Conservation (phyloP, 1,140 invertebrate species). For the Anastatus disparis region DNA sequence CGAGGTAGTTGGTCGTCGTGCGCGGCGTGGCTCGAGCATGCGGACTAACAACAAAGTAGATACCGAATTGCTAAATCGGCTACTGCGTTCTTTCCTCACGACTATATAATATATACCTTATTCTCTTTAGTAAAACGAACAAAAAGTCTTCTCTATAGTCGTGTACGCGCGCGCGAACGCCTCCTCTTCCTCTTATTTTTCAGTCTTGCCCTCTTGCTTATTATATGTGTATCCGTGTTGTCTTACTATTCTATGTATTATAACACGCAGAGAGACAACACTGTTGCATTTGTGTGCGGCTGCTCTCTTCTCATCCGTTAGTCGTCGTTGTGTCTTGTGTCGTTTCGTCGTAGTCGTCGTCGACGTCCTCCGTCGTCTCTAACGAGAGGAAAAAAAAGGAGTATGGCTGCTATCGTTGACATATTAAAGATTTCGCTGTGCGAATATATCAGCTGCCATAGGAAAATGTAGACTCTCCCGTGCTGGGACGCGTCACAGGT, state of each 20-base stretch:
- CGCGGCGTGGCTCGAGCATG: not conserved
- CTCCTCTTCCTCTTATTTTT: too few species aligned
- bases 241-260: too few species aligned
- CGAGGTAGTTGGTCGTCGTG: not conserved
- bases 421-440: not conserved
- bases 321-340: not conserved
- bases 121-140: not conserved
- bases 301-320: not conserved
- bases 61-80: too few species aligned
- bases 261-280: too few species aligned
- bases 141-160: not conserved
- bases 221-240: too few species aligned
- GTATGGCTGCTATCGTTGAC: slow-evolving; percentile 4
- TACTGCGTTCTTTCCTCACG: not conserved
- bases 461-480: slow-evolving; percentile 21
- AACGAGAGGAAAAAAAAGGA: not conserved
- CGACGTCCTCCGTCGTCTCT: too few species aligned
- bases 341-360: not conserved
- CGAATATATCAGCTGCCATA: not conserved
- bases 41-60: too few species aligned
- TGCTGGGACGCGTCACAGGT: not conserved
- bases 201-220: too few species aligned
- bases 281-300: too few species aligned
- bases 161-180: not conserved
- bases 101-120: not conserved